A percentile compares a stretch with the other conserved stretches of the same genome.
Evolutionary conservation across 2,888 invertebrate genomes (phyloP).

Genomic region (Aromia moschata): DNA sequence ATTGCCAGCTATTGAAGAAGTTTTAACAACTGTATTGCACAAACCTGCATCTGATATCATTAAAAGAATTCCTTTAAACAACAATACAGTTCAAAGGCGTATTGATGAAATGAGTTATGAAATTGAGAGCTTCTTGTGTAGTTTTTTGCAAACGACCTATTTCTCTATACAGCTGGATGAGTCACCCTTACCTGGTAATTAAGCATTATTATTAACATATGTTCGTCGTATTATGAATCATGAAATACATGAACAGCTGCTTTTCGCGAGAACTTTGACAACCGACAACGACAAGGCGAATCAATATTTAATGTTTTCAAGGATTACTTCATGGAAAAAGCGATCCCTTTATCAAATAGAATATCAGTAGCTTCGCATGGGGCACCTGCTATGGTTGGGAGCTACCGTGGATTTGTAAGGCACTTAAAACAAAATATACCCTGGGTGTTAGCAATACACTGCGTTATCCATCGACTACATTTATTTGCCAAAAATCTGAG

Average conservation of each 20-base stretch:
- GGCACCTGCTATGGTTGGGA: no score
- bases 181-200: conserved; percentile 53
- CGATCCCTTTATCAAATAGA: no score
- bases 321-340: no score
- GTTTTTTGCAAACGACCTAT: conserved; percentile 46
- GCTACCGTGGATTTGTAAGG: no score
- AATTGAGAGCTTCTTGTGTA: conserved; percentile 40
- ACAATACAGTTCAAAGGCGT: no score
- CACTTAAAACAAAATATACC: no score
- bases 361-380: no score
- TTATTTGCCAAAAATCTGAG: not conserved
- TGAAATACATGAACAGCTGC: conserved; percentile 52
- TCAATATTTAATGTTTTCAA: not conserved
- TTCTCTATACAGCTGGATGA: conserved; percentile 58
- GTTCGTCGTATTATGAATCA: conserved; percentile 61
- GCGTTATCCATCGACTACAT: not conserved
- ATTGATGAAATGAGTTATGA: conserved; percentile 39
- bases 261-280: conserved; percentile 49
- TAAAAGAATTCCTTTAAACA: no score
- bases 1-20: no score
- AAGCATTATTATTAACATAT: conserved; percentile 53
- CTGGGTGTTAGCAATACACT: no score
- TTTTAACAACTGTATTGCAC: no score
- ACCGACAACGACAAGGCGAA: not conserved
- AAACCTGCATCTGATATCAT: no score